Evolutionary conservation across 2,113 vertebrate genomes (phyloP).

Genomic region (Lamprologus speciosus): DNA sequence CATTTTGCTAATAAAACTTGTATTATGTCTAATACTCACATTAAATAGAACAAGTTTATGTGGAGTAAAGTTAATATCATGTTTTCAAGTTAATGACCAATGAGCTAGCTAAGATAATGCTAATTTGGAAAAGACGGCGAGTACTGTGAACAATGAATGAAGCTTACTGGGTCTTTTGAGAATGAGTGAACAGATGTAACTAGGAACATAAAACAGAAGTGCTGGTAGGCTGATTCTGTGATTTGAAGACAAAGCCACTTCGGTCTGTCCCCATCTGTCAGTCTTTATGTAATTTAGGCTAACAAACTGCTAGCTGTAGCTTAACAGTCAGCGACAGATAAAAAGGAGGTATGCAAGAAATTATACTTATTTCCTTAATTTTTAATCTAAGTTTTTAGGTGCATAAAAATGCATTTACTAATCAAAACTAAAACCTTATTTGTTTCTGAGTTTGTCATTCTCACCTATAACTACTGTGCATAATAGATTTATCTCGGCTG

Average conservation of each 20-base stretch:
- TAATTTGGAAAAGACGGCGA: neutral
- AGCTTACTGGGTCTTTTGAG: neutral
- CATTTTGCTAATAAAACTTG: neutral
- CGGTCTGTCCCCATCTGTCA: neutral
- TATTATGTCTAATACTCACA: neutral
- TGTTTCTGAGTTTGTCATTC: neutral
- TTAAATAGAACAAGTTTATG: neutral
- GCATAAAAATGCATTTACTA: neutral
- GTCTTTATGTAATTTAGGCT: neutral
- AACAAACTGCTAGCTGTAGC: neutral
- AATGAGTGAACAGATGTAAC: fast-evolving
- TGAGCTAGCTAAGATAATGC: neutral
- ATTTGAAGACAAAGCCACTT: neutral
- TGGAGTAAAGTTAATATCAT: neutral
- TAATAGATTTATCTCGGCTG: neutral
- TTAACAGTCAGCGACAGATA: neutral
- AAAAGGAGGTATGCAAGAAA: neutral
- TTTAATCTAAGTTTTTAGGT: neutral
- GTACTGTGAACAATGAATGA: neutral
- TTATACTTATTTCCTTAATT: neutral
- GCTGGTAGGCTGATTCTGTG: neutral
- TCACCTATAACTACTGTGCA: neutral
- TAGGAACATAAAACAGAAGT: neutral
- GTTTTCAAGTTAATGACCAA: neutral
- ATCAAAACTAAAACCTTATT: neutral